A percentile compares a stretch with the other conserved stretches of the same genome.
These are phyloP conservation scores for Hemiprocne comata DNA, from an alignment of 2,113 vertebrate genomes.

Conservation along the genomic window DNA sequence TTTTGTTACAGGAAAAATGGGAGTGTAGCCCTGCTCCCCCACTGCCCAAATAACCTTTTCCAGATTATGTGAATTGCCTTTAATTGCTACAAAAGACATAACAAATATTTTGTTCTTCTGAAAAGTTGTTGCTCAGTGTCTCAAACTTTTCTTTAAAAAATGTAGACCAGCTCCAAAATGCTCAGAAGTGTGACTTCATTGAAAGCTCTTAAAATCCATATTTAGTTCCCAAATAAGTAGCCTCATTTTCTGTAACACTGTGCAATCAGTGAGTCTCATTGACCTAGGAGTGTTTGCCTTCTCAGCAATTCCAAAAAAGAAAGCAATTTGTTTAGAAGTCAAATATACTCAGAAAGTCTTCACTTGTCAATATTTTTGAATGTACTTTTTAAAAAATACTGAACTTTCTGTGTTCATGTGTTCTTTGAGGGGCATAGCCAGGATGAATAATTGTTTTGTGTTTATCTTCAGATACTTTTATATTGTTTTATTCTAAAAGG, in stretches of 20 bases:
- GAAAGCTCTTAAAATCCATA: slow-evolving; percentile 44
- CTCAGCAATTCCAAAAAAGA: slow-evolving; percentile 63
- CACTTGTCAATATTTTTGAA: slow-evolving; percentile 24
- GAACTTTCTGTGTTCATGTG: neutral
- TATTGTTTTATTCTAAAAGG: slow-evolving; percentile 38
- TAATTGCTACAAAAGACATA: neutral
- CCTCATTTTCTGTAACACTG: slow-evolving; percentile 57
- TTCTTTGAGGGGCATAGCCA: slow-evolving; percentile 12
- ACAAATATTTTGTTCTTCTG: slow-evolving; percentile 1
- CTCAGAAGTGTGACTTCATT: neutral
- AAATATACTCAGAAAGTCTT: slow-evolving; percentile 25
- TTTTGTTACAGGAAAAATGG: neutral
- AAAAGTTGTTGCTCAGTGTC: slow-evolving; percentile 12
- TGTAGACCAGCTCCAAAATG: slow-evolving; percentile 45
- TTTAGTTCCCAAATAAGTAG: slow-evolving; percentile 65
- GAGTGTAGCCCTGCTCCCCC: neutral
- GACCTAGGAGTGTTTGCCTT: slow-evolving; percentile 52
- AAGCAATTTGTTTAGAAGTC: slow-evolving; percentile 45
- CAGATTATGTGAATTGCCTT: neutral
- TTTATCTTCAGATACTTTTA: slow-evolving; percentile 43
- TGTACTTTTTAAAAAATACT: neutral
- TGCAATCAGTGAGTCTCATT: slow-evolving; percentile 63
- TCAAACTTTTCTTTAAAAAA: slow-evolving; percentile 13
- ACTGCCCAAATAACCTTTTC: neutral
- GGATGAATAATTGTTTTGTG: slow-evolving; percentile 3